phyloP scores from a whole-genome alignment of 2,888 invertebrate species.

The Nymphalis polychloros region DNA sequence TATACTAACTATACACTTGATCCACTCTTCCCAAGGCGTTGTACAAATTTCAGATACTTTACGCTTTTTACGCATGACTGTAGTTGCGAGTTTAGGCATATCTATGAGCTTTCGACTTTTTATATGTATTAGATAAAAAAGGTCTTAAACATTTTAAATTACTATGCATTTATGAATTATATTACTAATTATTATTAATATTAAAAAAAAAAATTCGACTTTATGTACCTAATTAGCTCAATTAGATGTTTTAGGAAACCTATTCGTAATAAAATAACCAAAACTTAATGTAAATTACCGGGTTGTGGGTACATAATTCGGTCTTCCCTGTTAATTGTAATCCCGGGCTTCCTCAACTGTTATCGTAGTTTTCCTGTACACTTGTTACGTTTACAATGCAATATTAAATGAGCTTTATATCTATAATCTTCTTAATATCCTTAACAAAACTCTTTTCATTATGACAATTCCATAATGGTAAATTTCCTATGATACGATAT shows the following conservation, averaged over 20 bases:
- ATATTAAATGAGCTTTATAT: conserved; percentile 29
- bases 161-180: conserved; percentile 1
- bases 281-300: not conserved
- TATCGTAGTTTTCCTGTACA: conserved; percentile 56
- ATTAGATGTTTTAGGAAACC: not conserved
- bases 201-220: no score
- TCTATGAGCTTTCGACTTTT: conserved; percentile 23
- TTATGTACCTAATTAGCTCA: not conserved
- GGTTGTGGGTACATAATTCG: conserved; percentile 5
- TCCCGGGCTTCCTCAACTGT: conserved; percentile 67
- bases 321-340: conserved; percentile 42
- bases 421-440: conserved; percentile 17
- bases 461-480: not conserved
- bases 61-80: conserved; percentile 10
- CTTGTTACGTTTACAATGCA: conserved; percentile 54
- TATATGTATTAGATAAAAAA: conserved; percentile 11
- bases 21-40: not conserved
- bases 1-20: not conserved
- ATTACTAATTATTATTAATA: not conserved
- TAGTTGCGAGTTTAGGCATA: conserved; percentile 18
- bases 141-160: conserved; percentile 15
- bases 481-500: no score
- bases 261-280: not conserved
- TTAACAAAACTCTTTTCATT: conserved; percentile 16
- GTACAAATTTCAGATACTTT: not conserved